Base-by-base conservation (phyloP, 2,888 invertebrate genomes). In the Drosophila histrio region DNA sequence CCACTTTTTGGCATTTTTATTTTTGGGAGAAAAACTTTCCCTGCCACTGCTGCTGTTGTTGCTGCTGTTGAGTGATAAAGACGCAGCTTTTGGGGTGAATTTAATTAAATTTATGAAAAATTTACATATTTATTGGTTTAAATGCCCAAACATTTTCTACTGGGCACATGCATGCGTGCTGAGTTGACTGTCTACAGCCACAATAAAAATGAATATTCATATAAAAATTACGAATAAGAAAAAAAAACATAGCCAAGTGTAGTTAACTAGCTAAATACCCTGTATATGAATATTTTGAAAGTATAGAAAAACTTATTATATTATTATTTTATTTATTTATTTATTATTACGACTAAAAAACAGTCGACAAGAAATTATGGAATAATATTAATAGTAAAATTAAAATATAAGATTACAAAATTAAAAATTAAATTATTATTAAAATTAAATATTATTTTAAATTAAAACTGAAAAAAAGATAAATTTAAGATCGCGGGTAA, bases 111-210 rank as follows among this genome's bases (percentile, higher is more conserved):
- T 88, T 86, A 76, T 83, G 75, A 89, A 82, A 87, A 89, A 83
- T 87, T 87, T 89, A 86, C 87, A 87, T 87, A 88, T 87, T 87
- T 88, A 87, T 87, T 87, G 87, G 89, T 76, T 88, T 77, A 84
- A 87, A 87, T 80, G 75, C 79, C 72, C 88, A 87, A 82, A 70
- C 59, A 69, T 64, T 43, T 64, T 68, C 58, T 69, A 58, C 56
- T 44, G 57, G 59, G 56, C 63, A 62, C 61, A 72, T 74, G 63
- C 67, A 70, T 69, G 72, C 50, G 68, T 78, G 75, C 62, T 57
- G 36, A 15, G 43, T 8, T 53, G 52, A 28, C 60, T 58, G 70
- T 60, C 62, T 36, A 47, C 68, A 72, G 58, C 30, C 60, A 56
- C 61, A 52, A 72, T 53, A 62, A 60, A 47, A 66, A 84, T 81